A percentile compares a stretch with the other conserved stretches of the same genome.
phyloP scores from a whole-genome alignment of 2,797 vertebrate genomes.

The Iguana delicatissima region DNA sequence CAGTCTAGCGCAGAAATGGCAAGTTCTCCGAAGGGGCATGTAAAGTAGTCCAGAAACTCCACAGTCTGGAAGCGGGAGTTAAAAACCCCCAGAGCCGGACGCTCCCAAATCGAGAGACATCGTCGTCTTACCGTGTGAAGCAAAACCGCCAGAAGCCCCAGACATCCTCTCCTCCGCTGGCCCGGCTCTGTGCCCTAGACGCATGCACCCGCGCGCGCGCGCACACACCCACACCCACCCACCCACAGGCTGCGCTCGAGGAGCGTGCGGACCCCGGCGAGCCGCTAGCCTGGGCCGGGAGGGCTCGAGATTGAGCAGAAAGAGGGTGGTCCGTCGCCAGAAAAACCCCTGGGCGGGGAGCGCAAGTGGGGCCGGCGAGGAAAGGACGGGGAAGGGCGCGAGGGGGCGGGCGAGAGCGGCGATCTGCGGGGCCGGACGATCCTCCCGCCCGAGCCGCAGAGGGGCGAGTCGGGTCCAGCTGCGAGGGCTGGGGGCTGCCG shows the following conservation, averaged over 20 bases:
- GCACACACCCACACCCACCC: too few relatives aligned
- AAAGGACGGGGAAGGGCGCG: slow-evolving; percentile 16
- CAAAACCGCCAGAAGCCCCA: background rate
- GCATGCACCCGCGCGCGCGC: too few relatives aligned
- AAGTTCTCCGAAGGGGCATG: background rate
- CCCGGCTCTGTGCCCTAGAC: too few relatives aligned
- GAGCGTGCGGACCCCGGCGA: background rate
- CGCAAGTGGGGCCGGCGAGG: background rate
- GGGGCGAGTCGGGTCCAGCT: background rate
- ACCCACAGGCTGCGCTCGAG: too few relatives aligned
- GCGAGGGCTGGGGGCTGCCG: background rate
- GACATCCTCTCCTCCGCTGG: background rate
- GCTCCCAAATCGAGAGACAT: background rate
- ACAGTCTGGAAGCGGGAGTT: background rate
- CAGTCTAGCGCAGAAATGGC: too few relatives aligned
- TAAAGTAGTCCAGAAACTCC: background rate
- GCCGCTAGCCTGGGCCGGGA: background rate
- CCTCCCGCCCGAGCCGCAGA: too few relatives aligned
- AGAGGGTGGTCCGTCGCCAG: background rate
- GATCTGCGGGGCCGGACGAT: too few relatives aligned
- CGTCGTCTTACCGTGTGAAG: too few relatives aligned
- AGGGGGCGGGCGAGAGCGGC: too few relatives aligned
- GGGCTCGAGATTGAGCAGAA: background rate
- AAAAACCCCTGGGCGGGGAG: background rate
- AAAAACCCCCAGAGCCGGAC: background rate